A percentile compares a stretch with the other conserved stretches of the same genome.
These are phyloP conservation scores for Trichosurus vulpecula DNA, from an alignment of 2,797 vertebrate species.

Conservation along the genomic window DNA sequence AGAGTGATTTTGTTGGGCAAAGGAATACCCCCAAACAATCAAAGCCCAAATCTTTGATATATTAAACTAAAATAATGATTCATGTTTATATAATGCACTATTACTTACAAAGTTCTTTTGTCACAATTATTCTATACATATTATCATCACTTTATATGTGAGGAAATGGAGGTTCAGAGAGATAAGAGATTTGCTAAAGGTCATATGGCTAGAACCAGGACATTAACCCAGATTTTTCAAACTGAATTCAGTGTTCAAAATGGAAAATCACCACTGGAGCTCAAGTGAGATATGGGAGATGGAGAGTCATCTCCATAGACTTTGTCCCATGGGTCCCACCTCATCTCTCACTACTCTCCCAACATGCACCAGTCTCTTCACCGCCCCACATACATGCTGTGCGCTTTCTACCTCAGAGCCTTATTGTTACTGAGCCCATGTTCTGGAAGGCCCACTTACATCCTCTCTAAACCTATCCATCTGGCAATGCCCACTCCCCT, in stretches of 20 bases:
- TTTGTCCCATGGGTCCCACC: not conserved
- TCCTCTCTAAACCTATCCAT: not conserved
- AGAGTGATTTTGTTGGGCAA: not conserved
- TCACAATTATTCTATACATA: not conserved
- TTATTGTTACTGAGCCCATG: not conserved
- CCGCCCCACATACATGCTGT: too few relatives aligned
- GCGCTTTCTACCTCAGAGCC: not conserved
- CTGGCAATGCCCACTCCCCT: not conserved
- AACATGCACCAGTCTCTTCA: not conserved
- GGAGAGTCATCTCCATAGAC: not conserved
- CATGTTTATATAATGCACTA: not conserved
- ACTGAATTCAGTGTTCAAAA: not conserved
- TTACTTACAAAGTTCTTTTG: not conserved
- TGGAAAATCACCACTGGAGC: not conserved
- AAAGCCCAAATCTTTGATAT: not conserved
- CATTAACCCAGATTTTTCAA: not conserved
- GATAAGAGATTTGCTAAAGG: not conserved
- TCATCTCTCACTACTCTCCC: not conserved
- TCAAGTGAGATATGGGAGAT: not conserved
- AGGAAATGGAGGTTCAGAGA: not conserved
- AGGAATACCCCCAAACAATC: not conserved
- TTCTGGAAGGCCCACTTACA: not conserved
- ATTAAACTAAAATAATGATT: not conserved
- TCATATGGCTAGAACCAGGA: not conserved
- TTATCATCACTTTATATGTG: not conserved